Evolutionary conservation across 2,113 vertebrate genomes (phyloP).

Genomic region (Merops nubicus): DNA sequence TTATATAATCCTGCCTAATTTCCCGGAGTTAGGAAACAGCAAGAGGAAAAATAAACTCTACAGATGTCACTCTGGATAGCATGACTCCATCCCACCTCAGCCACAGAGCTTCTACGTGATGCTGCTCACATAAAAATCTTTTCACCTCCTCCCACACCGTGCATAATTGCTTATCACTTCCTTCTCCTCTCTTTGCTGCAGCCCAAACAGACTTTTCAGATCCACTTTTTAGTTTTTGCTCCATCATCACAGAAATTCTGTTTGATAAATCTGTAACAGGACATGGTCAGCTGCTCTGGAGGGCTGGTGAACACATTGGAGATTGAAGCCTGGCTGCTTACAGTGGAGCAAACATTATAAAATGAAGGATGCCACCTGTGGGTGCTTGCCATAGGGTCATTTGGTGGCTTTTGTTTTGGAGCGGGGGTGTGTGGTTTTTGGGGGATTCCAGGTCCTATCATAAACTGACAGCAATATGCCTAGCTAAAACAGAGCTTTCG

Average conservation of each 20-base stretch:
- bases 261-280: not conserved
- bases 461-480: not conserved
- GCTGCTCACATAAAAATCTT: not conserved
- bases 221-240: not conserved
- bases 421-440: rapidly evolving
- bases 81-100: not conserved
- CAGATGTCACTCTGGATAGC: not conserved
- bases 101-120: not conserved
- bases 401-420: not conserved
- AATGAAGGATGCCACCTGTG: not conserved
- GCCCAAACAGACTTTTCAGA: not conserved
- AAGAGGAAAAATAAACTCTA: not conserved
- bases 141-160: not conserved
- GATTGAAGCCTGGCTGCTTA: not conserved
- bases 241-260: not conserved
- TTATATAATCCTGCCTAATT: not conserved
- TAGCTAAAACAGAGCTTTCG: not conserved
- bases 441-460: not conserved
- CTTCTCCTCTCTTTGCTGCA: not conserved
- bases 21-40: not conserved
- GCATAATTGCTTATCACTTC: not conserved
- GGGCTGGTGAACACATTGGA: not conserved
- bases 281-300: not conserved
- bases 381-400: not conserved
- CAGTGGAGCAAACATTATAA: not conserved